Base-by-base conservation (phyloP, 2,888 invertebrate species). In the Saturnia japonica region DNA sequence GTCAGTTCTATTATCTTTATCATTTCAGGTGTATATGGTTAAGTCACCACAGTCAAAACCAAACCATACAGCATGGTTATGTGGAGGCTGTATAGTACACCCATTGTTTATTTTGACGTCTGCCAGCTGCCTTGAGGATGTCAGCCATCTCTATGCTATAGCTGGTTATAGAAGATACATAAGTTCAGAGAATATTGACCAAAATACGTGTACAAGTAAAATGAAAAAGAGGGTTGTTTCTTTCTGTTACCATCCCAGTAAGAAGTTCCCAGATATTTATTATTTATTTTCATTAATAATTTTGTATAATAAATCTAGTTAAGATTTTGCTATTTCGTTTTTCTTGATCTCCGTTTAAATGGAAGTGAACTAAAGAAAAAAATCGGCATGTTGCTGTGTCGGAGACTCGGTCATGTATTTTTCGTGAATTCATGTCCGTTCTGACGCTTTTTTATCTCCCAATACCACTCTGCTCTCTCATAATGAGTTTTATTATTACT, bases 191-290 rank as follows among this genome's bases (percentile, higher is more conserved):
- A 68, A 73, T 1, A 68, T 82, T 16, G 73, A 78, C 0, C 54
- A 43, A 1, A 74, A 82, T 60, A 40, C 66, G 0, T 82, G 82
- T 40, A 78, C 78, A 0, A 77, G 70, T 34, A 70, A 67, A 0
- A 75, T 47, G 34, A 80, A 76, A 62, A 79, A 77, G 57, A 80
- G 71, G 67, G 70, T 82, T 28, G 54, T 82, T 8, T 78, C 74
- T 12, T 82, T 76, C 16, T 82, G 80, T 71, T 73, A 79, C 14
- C 84, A 83, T 14, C 77, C 74, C 74, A 73, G 85, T 85, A 71
- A 69, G 71, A 67, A 16, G 22, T 1, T 47, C 19, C 47, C 47
- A 47, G 40, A 11, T 68, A 62, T 2, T 19, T 34, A 16, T 43
- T 64, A 40, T 64, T 47, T 34, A 40, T 28, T 28, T 68, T n/a